These are phyloP conservation scores for Tiphia femorata DNA, from an alignment of 2,888 invertebrate species.

Conservation along the genomic window DNA sequence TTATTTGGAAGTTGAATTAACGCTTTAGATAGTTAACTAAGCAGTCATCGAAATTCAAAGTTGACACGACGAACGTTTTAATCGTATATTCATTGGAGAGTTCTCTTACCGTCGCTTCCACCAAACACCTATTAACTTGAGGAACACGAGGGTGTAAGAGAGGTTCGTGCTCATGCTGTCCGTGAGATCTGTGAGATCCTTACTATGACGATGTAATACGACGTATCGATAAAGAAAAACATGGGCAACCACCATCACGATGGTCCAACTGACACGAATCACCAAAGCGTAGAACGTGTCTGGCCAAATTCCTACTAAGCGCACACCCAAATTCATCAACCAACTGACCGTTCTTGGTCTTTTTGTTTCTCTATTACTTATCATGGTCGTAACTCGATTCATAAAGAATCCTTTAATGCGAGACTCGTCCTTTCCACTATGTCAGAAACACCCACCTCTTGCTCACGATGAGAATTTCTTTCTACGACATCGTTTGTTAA, in stretches of 20 bases:
- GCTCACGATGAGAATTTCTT: too few relatives aligned
- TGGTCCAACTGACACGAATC: background rate
- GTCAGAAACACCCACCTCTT: too few relatives aligned
- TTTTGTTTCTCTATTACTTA: too few relatives aligned
- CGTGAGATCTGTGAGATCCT: background rate
- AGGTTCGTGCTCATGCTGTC: background rate
- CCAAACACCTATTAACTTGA: slow-evolving; percentile 3
- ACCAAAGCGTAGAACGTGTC: background rate
- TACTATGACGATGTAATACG: background rate
- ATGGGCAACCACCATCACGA: background rate
- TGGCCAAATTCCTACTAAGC: slow-evolving; percentile 5
- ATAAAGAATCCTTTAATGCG: too few relatives aligned
- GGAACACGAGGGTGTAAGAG: slow-evolving; percentile 1
- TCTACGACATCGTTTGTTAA: too few relatives aligned
- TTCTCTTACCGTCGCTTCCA: slow-evolving; percentile 14
- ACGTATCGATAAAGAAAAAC: background rate
- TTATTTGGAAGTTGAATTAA: too few relatives aligned
- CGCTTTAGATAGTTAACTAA: too few relatives aligned
- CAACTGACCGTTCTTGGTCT: background rate
- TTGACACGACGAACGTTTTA: too few relatives aligned
- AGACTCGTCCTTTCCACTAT: too few relatives aligned
- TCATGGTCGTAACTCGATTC: too few relatives aligned
- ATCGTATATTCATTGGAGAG: too few relatives aligned
- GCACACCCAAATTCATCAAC: background rate
- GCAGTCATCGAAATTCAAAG: too few relatives aligned